These are phyloP conservation scores for Lutjanus campechanus DNA, from an alignment of 2,797 vertebrate species.

Conservation along the genomic window DNA sequence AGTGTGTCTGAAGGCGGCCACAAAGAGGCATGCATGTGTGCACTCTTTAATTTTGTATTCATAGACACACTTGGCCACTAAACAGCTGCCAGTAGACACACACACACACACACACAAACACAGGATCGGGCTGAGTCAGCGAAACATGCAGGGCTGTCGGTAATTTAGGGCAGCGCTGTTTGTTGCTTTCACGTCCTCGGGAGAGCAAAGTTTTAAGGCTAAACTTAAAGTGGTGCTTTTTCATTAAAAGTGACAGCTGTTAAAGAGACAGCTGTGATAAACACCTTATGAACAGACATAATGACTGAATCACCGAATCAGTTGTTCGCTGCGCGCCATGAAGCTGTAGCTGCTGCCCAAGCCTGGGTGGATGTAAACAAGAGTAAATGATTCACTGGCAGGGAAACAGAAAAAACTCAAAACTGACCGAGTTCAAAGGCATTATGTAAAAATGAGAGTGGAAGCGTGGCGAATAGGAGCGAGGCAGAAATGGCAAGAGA, in stretches of 20 bases:
- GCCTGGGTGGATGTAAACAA: background rate
- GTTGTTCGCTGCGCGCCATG: background rate
- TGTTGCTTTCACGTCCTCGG: constrained; percentile 26
- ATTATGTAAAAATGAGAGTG: background rate
- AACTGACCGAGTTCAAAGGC: background rate
- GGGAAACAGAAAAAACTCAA: constrained; percentile 3
- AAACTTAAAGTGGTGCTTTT: constrained; percentile 21
- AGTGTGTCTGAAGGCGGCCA: background rate
- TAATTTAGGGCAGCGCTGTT: constrained; percentile 32
- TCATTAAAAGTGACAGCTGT: constrained; percentile 16
- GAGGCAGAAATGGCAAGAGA: constrained; percentile 9
- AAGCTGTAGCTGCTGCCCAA: background rate
- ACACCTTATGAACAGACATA: constrained; percentile 1
- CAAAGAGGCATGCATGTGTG: background rate
- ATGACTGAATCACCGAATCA: constrained; percentile 13
- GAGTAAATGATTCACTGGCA: background rate
- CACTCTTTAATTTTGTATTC: constrained; percentile 42
- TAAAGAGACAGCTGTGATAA: constrained; percentile 20
- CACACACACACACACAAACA: constrained; percentile 20
- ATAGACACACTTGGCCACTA: constrained; percentile 12
- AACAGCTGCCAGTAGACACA: constrained; percentile 36
- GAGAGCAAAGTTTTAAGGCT: constrained; percentile 49
- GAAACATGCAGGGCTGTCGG: constrained; percentile 16
- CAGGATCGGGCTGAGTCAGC: constrained; percentile 54
- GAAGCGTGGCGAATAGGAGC: background rate